Evolutionary conservation across 2,888 invertebrate genomes (phyloP).

Genomic region (Heliconius ethilla): DNA sequence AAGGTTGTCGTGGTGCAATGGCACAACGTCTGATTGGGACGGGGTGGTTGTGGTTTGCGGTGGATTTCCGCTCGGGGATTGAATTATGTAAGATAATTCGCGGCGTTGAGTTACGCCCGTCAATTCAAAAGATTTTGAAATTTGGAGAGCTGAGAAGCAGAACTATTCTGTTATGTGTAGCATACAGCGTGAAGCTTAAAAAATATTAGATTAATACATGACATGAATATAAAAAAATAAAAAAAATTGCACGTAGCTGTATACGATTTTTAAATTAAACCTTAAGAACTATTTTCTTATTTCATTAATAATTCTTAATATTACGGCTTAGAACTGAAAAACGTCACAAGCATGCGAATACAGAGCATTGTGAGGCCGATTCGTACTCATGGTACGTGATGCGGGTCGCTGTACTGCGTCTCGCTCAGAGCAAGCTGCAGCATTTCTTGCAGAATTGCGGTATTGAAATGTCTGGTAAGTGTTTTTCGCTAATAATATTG

Average conservation of each 20-base stretch:
- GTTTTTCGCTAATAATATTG: not conserved
- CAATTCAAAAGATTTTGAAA: not conserved
- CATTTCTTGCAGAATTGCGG: constrained; percentile 94
- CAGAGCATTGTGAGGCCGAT: constrained; percentile 94
- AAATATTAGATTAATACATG: not conserved
- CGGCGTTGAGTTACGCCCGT: not conserved
- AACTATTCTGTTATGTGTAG: not conserved
- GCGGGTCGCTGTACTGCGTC: constrained; percentile 92
- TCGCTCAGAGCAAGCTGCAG: constrained; percentile 91
- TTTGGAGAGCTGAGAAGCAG: not conserved
- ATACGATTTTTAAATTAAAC: no score
- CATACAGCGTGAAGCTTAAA: not conserved
- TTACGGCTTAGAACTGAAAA: constrained; percentile 59
- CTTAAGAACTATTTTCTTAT: not conserved
- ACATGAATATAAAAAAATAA: not conserved
- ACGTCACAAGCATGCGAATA: constrained; percentile 83
- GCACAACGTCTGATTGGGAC: no score
- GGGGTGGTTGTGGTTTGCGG: no score
- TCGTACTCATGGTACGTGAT: constrained; percentile 98
- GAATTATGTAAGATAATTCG: not conserved
- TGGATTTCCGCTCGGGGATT: not conserved
- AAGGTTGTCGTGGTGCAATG: no score
- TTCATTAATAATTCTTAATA: not conserved
- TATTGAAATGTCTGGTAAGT: constrained; percentile 91
- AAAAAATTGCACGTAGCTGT: not conserved